phyloP scores from a whole-genome alignment of 92 coral and sea anemone species.

The Porites lobata region DNA sequence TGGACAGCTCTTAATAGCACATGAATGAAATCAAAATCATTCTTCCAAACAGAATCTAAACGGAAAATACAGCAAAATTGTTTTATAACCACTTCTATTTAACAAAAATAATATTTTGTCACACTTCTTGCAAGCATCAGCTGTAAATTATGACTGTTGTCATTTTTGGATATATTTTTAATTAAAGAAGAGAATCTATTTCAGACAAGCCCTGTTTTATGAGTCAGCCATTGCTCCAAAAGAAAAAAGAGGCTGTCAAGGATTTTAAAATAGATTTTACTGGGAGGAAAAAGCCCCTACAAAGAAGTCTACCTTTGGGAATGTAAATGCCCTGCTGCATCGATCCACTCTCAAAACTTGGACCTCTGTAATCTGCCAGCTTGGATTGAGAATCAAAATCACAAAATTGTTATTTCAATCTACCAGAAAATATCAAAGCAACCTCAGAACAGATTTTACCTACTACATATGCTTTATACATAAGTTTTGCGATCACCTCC shows the following conservation, averaged over 20 bases:
- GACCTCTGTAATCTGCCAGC: slow-evolving; percentile 96
- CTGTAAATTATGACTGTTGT: no score
- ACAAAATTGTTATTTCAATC: background rate
- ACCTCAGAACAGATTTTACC: no score
- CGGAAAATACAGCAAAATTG: background rate
- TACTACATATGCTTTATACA: no score
- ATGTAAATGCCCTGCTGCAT: slow-evolving; percentile 99
- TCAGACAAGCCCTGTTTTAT: no score
- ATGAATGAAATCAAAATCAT: slow-evolving; percentile 94
- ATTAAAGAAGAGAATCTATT: no score
- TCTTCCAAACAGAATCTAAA: slow-evolving; percentile 85
- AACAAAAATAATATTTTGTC: no score
- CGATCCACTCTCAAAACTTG: slow-evolving; percentile 94
- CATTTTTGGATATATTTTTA: no score
- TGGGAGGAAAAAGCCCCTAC: background rate
- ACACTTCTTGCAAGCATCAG: no score
- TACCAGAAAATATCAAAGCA: no score
- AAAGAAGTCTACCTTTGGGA: slow-evolving; percentile 76
- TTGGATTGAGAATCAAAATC: slow-evolving; percentile 5
- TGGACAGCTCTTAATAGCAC: slow-evolving; percentile 90
- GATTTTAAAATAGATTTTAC: background rate
- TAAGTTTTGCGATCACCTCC: no score
- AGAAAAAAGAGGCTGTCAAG: no score
- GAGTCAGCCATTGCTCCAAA: no score
- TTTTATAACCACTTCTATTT: background rate